phyloP scores from a whole-genome alignment of 2,888 invertebrate genomes.

The Micoletzkya japonica region DNA sequence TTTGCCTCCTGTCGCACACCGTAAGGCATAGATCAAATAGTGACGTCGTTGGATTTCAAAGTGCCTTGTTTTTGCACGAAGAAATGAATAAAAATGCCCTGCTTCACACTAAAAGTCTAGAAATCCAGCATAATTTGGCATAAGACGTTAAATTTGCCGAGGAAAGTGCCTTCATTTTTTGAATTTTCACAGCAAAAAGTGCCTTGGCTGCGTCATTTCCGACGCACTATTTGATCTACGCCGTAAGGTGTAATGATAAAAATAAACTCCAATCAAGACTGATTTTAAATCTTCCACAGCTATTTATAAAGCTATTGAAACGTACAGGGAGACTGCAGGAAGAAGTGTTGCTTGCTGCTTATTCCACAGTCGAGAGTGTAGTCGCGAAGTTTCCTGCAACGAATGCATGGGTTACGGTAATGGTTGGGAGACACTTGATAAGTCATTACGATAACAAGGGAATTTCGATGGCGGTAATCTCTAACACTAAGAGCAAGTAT shows the following conservation, averaged over 20 bases:
- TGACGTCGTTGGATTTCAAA: no score
- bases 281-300: neutral
- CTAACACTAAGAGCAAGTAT: neutral
- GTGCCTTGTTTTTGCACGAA: no score
- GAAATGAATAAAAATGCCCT: no score
- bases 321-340: constrained; percentile 27
- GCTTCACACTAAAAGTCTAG: no score
- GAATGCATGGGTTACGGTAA: neutral
- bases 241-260: neutral
- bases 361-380: constrained; percentile 18
- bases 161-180: neutral
- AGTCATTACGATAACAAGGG: neutral
- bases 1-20: no score
- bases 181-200: neutral
- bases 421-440: neutral
- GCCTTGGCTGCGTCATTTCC: no score
- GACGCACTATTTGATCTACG: neutral
- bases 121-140: neutral
- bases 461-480: neutral
- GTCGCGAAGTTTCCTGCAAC: constrained; percentile 17
- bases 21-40: no score
- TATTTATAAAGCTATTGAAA: neutral
- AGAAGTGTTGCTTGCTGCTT: constrained; percentile 23
- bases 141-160: neutral
- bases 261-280: neutral